Conservation (phyloP, 2,113 vertebrate genomes). For the Symphodus melops region DNA sequence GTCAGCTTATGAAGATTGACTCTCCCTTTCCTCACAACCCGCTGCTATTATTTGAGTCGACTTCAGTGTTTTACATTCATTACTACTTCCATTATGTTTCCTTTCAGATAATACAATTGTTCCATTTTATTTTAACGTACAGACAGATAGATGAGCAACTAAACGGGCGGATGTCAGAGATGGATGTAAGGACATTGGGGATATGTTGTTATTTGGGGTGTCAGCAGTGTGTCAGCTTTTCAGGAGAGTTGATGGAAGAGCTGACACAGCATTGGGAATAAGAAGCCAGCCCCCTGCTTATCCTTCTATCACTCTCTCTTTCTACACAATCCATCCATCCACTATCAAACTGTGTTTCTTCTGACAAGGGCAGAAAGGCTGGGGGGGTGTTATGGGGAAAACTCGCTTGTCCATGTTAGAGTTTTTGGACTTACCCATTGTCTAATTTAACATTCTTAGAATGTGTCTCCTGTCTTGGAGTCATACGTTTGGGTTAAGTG, state of each 20-base stretch:
- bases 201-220: conserved; percentile 24
- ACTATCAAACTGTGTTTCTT: conserved; percentile 43
- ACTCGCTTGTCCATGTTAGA: neutral
- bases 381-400: neutral
- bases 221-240: conserved; percentile 74
- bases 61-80: too few species aligned
- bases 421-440: too few species aligned
- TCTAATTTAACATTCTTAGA: too few species aligned
- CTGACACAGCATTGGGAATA: conserved; percentile 74
- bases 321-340: conserved; percentile 51
- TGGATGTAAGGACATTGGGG: conserved; percentile 39
- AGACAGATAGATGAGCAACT: neutral
- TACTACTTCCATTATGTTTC: neutral
- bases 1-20: conserved; percentile 5
- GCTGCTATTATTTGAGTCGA: neutral
- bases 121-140: neutral
- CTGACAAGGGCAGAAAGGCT: conserved; percentile 30
- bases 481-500: too few species aligned
- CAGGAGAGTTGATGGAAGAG: conserved; percentile 66
- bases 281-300: conserved; percentile 54
- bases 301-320: conserved; percentile 31
- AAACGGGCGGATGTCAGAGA: neutral
- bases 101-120: neutral
- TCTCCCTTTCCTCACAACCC: conserved; percentile 8
- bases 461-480: too few species aligned